phyloP scores from a whole-genome alignment of 2,113 vertebrate genomes.

The Corynorhinus townsendii region DNA sequence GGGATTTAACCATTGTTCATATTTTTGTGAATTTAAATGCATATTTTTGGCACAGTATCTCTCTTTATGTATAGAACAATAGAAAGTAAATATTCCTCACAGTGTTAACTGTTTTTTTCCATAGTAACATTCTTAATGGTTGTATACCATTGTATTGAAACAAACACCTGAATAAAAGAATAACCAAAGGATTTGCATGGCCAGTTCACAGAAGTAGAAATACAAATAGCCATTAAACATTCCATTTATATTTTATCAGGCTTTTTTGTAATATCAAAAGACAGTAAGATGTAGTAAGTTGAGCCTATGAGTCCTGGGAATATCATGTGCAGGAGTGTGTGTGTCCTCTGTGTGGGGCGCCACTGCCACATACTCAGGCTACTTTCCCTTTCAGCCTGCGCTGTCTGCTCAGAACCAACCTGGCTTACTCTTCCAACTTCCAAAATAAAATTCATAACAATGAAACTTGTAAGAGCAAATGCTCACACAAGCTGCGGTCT shows the following conservation, averaged over 20 bases:
- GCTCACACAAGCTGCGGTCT: not conserved
- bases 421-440: not conserved
- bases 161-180: not conserved
- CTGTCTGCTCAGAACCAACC: not conserved
- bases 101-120: not conserved
- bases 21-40: not conserved
- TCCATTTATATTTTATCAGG: not conserved
- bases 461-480: not conserved
- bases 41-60: not conserved
- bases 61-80: not conserved
- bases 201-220: not conserved
- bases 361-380: rapidly evolving
- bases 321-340: rapidly evolving
- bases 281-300: too few species aligned
- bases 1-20: not conserved
- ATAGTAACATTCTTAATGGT: not conserved
- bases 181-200: not conserved
- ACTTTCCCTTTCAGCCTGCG: not conserved
- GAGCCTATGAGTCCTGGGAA: not conserved
- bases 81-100: not conserved
- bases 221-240: not conserved
- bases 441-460: conserved; percentile 22
- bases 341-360: not conserved
- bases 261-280: not conserved
- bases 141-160: not conserved